Evolutionary conservation across 2,113 vertebrate species (phyloP), one percentile per base, ranked within the genome.

Genomic region (Capricornis sumatraensis): DNA sequence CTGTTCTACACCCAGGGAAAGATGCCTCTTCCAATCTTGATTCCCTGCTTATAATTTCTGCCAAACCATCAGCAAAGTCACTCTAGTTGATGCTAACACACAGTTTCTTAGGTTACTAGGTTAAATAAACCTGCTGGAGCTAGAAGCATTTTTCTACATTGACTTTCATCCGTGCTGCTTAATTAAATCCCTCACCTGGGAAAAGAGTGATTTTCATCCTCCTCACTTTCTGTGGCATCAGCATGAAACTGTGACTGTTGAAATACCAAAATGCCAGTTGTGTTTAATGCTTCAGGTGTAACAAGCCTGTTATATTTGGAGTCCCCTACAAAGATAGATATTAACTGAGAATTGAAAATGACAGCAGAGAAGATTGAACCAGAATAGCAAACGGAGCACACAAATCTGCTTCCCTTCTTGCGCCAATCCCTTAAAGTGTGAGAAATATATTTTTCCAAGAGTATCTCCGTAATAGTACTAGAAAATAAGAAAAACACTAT

Each of bases 101-200:
- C 89, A 87, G 86, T 87, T 96, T 91, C 83, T 89, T 60, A 55
- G 84, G 96, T 97, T 98, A 92, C 8, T 91, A 94, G 98, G 93
- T 98, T 98, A 98, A 98, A 98, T 98, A 98, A 92, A 97, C 94
- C 95, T 92, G 92, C 95, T 98, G 78, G 96, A 97, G 96, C 93
- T 7, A 95, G 95, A 95, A 97, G 97, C 14, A 96, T 53, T 96
- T 98, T 97, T 96, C 91, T 91, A 93, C 52, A 89, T 88, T 91
- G 76, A 97, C 97, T 98, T 98, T 96, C 96, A 96, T 96, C 87
- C 97, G 97, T 94, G 95, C 95, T 98, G 96, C 95, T 97, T 98
- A 98, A 98, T 98, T 98, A 98, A 98, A 96, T 98, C 98, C 96
- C 91, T 98, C 91, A 97, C 89, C 97, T 98, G 98, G 97, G 96